Percentiles rank a stretch among this genome's conserved stretches.
Evolutionary conservation across 2,113 vertebrate genomes (phyloP).

Genomic region (Acrocephalus kingi): DNA sequence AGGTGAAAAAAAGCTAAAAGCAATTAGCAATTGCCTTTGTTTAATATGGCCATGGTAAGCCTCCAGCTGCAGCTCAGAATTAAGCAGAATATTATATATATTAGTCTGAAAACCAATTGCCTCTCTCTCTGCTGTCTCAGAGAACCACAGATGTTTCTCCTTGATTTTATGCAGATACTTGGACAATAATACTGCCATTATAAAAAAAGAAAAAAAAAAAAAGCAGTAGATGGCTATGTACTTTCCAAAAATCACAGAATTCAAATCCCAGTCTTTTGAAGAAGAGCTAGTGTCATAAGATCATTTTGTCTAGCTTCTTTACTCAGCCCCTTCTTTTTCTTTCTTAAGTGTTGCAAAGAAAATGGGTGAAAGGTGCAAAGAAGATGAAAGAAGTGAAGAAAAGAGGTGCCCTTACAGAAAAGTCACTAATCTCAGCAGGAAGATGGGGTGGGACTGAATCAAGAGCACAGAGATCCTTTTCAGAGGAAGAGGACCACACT

Average conservation of each 20-base stretch:
- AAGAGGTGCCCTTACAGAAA: not conserved
- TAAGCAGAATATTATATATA: not conserved
- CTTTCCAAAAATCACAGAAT: not conserved
- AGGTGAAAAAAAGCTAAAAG: not conserved
- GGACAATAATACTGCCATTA: not conserved
- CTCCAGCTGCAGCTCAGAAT: not conserved
- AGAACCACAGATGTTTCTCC: not conserved
- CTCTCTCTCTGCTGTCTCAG: not conserved
- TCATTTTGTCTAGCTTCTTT: not conserved
- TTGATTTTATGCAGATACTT: not conserved
- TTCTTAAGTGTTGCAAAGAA: not conserved
- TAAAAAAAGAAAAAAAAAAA: not conserved
- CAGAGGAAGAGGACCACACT: not conserved
- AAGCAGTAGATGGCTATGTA: not conserved
- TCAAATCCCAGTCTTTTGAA: not conserved
- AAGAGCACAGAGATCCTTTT: not conserved
- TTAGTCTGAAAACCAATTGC: not conserved
- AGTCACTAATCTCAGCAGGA: not conserved
- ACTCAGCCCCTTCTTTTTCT: not conserved
- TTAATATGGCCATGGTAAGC: not conserved
- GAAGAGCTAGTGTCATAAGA: not conserved
- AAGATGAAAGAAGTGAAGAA: not conserved
- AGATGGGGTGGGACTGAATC: not conserved
- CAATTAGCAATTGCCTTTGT: not conserved
- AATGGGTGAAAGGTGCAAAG: not conserved